phyloP scores from a whole-genome alignment of 2,113 vertebrate species.

The Coregonus clupeaformis region DNA sequence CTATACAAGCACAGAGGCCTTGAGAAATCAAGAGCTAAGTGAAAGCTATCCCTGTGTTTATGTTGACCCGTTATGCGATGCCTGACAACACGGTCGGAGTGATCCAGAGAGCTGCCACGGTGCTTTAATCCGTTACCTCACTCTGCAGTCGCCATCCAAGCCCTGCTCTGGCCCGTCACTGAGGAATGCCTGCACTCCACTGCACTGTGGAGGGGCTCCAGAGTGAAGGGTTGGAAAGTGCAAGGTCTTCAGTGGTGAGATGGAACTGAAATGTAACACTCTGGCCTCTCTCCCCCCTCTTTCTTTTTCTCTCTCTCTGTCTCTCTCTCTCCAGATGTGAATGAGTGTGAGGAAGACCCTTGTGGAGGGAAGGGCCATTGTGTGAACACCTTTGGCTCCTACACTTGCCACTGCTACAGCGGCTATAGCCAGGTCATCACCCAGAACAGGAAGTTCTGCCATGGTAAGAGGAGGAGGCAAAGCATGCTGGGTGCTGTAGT shows the following conservation, averaged over 20 bases:
- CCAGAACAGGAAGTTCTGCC: constrained; percentile 80
- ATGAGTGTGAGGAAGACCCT: constrained; percentile 84
- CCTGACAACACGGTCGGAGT: constrained; percentile 49
- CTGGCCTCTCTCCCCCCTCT: neutral
- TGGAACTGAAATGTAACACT: constrained; percentile 10
- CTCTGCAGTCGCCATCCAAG: constrained; percentile 35
- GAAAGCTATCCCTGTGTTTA: constrained; percentile 56
- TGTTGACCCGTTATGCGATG: constrained; percentile 51
- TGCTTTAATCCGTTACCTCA: constrained; percentile 51
- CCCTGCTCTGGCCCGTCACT: constrained; percentile 23
- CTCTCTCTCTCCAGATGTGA: constrained; percentile 73
- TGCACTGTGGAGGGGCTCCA: constrained; percentile 19
- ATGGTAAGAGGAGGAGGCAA: constrained; percentile 74
- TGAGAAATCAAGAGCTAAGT: constrained; percentile 32
- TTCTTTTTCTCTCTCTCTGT: neutral
- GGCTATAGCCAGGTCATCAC: constrained; percentile 80
- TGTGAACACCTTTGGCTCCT: constrained; percentile 85
- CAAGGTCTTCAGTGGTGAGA: constrained; percentile 22
- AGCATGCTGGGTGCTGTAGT: constrained; percentile 18
- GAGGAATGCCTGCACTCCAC: constrained; percentile 31
- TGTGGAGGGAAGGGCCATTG: constrained; percentile 85
- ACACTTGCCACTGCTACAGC: constrained; percentile 83
- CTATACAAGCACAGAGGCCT: constrained; percentile 27
- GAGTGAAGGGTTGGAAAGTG: constrained; percentile 27
- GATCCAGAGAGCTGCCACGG: constrained; percentile 55